Conservation (phyloP, 2,797 vertebrate species). For the Notolabrus celidotus region DNA sequence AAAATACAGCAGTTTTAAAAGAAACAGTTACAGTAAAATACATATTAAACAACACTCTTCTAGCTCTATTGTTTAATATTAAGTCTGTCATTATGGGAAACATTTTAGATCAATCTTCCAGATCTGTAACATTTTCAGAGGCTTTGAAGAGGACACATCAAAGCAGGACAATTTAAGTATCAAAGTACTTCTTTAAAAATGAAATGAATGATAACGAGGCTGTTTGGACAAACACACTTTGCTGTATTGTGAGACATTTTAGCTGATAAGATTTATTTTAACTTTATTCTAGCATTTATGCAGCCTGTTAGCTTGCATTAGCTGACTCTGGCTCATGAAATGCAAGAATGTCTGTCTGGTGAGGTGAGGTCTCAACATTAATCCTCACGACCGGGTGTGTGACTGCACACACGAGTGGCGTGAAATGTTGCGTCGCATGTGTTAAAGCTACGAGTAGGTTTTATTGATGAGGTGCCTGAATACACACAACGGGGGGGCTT, state of each 20-base stretch:
- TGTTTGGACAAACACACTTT: not conserved
- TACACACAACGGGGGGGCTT: conserved; percentile 20
- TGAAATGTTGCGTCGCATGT: conserved; percentile 10
- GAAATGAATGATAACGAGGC: conserved; percentile 6
- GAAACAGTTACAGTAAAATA: too few relatives aligned
- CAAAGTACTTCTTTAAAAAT: not conserved
- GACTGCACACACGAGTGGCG: conserved; percentile 12
- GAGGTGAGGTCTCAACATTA: conserved; percentile 6
- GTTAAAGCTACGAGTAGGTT: not conserved
- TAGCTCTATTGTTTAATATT: too few relatives aligned
- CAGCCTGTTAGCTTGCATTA: conserved; percentile 32
- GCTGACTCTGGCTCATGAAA: conserved; percentile 22
- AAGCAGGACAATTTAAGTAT: too few relatives aligned
- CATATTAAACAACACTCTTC: too few relatives aligned
- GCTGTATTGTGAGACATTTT: conserved; percentile 2
- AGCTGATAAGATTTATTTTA: conserved; percentile 15
- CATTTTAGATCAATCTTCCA: too few relatives aligned
- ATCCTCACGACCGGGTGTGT: conserved; percentile 6
- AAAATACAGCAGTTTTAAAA: too few relatives aligned
- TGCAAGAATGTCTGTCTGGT: conserved; percentile 18
- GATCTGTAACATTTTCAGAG: too few relatives aligned
- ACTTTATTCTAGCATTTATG: not conserved
- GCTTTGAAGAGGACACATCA: too few relatives aligned
- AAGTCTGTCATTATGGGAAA: too few relatives aligned
- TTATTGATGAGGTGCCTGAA: conserved; percentile 30